phyloP scores from a whole-genome alignment of 2,888 invertebrate species.

The Tetheella fluctuosa region DNA sequence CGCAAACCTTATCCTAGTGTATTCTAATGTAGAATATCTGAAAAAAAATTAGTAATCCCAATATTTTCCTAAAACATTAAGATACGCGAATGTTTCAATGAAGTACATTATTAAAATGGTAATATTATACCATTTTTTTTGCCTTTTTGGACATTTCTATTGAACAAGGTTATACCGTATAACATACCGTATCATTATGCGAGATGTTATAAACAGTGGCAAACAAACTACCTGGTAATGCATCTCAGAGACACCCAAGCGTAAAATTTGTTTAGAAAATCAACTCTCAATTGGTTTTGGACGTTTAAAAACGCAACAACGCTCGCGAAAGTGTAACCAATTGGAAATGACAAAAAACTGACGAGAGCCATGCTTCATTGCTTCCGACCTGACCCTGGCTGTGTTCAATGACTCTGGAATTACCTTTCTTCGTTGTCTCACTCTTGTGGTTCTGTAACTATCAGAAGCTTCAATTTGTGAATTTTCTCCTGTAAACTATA shows the following conservation, averaged over 20 bases:
- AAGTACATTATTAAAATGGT: too few relatives aligned
- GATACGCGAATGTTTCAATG: too few relatives aligned
- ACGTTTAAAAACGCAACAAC: neutral
- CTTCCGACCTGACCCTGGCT: neutral
- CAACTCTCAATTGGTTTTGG: neutral
- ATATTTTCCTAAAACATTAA: too few relatives aligned
- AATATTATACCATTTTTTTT: too few relatives aligned
- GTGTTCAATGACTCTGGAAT: neutral
- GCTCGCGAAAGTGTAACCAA: conserved; percentile 12
- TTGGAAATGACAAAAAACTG: conserved; percentile 3
- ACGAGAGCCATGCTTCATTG: neutral
- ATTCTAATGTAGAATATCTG: too few relatives aligned
- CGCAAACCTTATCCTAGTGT: too few relatives aligned
- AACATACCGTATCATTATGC: too few relatives aligned
- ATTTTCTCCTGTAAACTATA: too few relatives aligned
- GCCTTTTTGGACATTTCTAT: too few relatives aligned
- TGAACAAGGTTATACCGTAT: too few relatives aligned
- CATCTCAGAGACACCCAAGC: neutral
- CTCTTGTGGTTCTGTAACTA: neutral
- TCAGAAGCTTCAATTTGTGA: neutral
- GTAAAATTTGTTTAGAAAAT: conserved; percentile 1
- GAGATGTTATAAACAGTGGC: neutral
- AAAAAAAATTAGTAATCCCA: too few relatives aligned
- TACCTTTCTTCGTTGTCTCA: neutral
- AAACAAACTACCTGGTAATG: neutral